These are phyloP conservation scores for Phalangium opilio DNA, from an alignment of 2,888 invertebrate species.

Conservation along the genomic window DNA sequence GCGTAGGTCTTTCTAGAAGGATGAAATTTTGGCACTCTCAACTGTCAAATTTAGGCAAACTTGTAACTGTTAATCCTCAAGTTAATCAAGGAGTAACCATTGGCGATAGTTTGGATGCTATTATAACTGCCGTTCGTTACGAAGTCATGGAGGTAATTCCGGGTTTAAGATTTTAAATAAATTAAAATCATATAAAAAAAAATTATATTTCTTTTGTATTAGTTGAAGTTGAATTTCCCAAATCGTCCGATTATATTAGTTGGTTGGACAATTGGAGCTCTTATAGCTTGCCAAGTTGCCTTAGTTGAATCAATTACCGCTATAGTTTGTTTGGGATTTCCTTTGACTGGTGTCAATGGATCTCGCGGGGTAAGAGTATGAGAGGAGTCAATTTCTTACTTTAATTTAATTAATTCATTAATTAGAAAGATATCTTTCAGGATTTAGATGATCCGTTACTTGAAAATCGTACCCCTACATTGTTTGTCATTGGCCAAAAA, in stretches of 20 bases:
- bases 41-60: slow-evolving; percentile 49
- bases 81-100: slow-evolving; percentile 26
- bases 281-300: slow-evolving; percentile 56
- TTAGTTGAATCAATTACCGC: slow-evolving; percentile 53
- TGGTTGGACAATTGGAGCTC: slow-evolving; percentile 59
- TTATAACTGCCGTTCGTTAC: slow-evolving; percentile 42
- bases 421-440: slow-evolving; percentile 23
- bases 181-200: not conserved
- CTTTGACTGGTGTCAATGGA: slow-evolving; percentile 54
- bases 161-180: not conserved
- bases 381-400: slow-evolving; percentile 4
- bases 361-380: slow-evolving; percentile 47
- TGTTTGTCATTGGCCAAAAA: slow-evolving; percentile 65
- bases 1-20: slow-evolving; percentile 34
- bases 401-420: too few species aligned
- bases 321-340: slow-evolving; percentile 61
- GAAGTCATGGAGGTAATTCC: slow-evolving; percentile 46
- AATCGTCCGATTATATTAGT: slow-evolving; percentile 55
- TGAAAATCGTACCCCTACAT: slow-evolving; percentile 52
- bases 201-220: slow-evolving; percentile 10
- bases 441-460: slow-evolving; percentile 57
- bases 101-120: slow-evolving; percentile 32
- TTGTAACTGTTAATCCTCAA: slow-evolving; percentile 45
- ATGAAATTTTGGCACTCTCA: slow-evolving; percentile 53
- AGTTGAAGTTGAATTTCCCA: slow-evolving; percentile 46